Evolutionary conservation across 2,113 vertebrate genomes (phyloP).

Genomic region (Passer domesticus): DNA sequence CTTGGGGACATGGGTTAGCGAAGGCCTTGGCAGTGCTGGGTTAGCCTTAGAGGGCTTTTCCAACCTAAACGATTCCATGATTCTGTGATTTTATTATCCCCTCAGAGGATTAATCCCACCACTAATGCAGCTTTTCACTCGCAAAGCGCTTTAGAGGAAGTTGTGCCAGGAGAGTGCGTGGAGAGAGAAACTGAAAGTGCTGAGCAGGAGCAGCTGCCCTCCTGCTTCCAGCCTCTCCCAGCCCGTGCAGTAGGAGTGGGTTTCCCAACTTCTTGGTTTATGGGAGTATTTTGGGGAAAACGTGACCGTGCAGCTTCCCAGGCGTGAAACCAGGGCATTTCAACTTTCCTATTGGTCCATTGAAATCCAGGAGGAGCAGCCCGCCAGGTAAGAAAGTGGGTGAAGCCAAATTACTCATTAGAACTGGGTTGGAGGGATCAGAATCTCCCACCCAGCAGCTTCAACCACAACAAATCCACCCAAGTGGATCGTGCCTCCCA

Average conservation of each 20-base stretch:
- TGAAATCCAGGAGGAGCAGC: neutral
- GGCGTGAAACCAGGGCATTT: neutral
- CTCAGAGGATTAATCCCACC: neutral
- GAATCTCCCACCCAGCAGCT: neutral
- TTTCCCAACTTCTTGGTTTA: neutral
- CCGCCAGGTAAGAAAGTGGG: neutral
- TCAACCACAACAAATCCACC: neutral
- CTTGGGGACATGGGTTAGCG: neutral
- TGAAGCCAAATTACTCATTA: neutral
- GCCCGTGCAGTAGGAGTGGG: neutral
- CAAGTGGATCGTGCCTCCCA: rapidly evolving
- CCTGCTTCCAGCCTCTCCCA: neutral
- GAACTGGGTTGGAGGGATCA: neutral
- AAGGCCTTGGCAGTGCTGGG: neutral
- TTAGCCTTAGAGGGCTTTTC: neutral
- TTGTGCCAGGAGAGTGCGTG: neutral
- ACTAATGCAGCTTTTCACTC: constrained; percentile 1
- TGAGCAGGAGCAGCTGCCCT: neutral
- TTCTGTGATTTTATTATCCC: neutral
- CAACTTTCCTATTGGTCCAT: rapidly evolving
- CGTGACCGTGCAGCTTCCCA: neutral
- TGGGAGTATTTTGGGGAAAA: neutral
- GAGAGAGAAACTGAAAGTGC: constrained; percentile 54
- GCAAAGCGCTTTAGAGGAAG: neutral
- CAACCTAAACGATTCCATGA: neutral